phyloP scores from a whole-genome alignment of 2,888 invertebrate species.

The Sesia apiformis region DNA sequence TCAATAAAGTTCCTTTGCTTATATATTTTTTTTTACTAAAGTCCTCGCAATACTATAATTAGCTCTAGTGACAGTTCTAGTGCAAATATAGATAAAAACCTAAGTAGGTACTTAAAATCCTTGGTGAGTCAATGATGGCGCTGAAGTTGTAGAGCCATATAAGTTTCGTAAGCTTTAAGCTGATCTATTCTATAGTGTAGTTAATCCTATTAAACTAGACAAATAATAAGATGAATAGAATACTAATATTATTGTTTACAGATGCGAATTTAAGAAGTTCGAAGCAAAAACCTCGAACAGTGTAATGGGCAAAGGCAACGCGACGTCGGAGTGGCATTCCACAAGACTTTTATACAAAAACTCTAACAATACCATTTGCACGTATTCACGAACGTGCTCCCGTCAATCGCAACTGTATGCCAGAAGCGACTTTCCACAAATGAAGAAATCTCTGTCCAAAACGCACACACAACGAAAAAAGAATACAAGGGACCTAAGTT shows the following conservation, averaged over 20 bases:
- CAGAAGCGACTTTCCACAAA: constrained; percentile 24
- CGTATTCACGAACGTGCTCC: constrained; percentile 37
- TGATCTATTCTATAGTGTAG: no score
- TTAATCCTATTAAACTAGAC: no score
- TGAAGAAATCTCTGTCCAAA: constrained; percentile 29
- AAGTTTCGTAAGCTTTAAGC: no score
- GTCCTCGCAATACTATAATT: no score
- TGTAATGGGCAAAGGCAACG: not conserved
- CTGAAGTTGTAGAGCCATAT: no score
- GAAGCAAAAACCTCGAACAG: not conserved
- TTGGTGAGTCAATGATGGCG: no score
- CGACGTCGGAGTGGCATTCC: not conserved
- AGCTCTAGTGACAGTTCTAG: no score
- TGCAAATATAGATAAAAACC: no score
- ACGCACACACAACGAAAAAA: constrained; percentile 6
- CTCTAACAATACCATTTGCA: constrained; percentile 29
- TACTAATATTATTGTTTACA: constrained; percentile 58
- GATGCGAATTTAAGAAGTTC: constrained; percentile 19
- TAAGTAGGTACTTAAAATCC: no score
- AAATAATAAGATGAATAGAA: constrained; percentile 36
- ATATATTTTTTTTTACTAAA: no score
- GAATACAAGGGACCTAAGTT: constrained; percentile 44
- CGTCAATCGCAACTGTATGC: constrained; percentile 28
- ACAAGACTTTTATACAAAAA: constrained; percentile 42
- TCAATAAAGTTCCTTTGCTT: no score